Evolutionary conservation across 2,113 vertebrate genomes (phyloP).

Genomic region (Syngnathoides biaculeatus): DNA sequence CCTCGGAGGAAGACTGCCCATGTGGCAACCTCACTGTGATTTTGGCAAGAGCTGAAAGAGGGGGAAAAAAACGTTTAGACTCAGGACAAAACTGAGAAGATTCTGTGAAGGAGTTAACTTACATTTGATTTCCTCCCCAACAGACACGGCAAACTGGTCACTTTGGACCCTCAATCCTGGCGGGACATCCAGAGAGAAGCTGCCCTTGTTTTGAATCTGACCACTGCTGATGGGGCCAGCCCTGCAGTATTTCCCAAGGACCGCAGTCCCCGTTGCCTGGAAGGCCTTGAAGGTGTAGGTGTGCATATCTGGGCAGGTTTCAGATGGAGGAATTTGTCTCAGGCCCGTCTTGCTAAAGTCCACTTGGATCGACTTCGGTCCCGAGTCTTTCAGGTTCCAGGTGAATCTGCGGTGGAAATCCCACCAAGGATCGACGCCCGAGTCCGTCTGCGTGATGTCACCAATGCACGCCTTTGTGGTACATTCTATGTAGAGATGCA

Average conservation of each 20-base stretch:
- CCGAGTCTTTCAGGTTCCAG: slow-evolving; percentile 75
- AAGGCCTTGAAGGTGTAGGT: slow-evolving; percentile 72
- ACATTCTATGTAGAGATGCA: slow-evolving; percentile 71
- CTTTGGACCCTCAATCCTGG: slow-evolving; percentile 64
- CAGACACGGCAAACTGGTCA: slow-evolving; percentile 72
- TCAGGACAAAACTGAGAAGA: background rate
- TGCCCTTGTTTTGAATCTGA: slow-evolving; percentile 73
- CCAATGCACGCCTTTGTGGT: slow-evolving; percentile 60
- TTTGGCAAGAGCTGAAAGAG: slow-evolving; percentile 76
- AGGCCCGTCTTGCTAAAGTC: slow-evolving; percentile 71
- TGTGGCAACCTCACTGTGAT: slow-evolving; percentile 76
- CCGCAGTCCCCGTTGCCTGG: slow-evolving; percentile 30
- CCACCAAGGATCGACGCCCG: slow-evolving; percentile 39
- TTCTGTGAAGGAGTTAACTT: slow-evolving; percentile 39
- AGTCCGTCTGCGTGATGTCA: slow-evolving; percentile 66
- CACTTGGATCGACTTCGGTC: slow-evolving; percentile 69
- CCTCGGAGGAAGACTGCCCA: slow-evolving; percentile 61
- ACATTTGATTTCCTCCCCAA: slow-evolving; percentile 82
- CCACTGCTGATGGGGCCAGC: slow-evolving; percentile 72
- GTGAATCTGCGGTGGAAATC: slow-evolving; percentile 78
- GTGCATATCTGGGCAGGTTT: slow-evolving; percentile 71
- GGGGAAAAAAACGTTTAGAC: background rate
- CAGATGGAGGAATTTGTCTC: slow-evolving; percentile 70
- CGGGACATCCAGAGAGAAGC: slow-evolving; percentile 74
- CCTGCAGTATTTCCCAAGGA: slow-evolving; percentile 81